These are phyloP conservation scores for Oncorhynchus masou DNA, from an alignment of 2,113 vertebrate genomes.

Conservation along the genomic window DNA sequence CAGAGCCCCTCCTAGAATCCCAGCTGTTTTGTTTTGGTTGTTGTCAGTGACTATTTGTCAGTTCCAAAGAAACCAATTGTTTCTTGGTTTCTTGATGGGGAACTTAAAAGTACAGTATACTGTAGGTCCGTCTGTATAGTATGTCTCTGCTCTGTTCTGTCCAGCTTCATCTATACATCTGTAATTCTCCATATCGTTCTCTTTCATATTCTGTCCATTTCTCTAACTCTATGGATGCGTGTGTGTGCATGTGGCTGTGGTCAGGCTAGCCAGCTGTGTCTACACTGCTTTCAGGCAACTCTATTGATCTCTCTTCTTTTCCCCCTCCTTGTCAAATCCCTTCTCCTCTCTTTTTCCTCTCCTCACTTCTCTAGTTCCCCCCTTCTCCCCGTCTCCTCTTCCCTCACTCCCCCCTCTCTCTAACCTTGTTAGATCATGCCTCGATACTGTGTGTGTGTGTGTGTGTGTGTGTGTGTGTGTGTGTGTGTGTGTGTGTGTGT, in stretches of 20 bases:
- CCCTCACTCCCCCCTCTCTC: slow-evolving; percentile 22
- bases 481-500: not conserved
- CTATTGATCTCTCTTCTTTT: slow-evolving; percentile 1
- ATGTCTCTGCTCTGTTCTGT: not conserved
- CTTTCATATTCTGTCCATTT: not conserved
- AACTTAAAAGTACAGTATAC: too few species aligned
- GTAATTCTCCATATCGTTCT: too few species aligned
- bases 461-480: not conserved
- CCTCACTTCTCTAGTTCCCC: too few species aligned
- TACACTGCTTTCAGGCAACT: not conserved
- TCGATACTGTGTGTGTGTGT: slow-evolving; percentile 1
- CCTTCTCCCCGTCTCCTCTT: not conserved
- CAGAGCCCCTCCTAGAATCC: too few species aligned
- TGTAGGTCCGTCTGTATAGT: not conserved
- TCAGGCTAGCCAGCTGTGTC: not conserved
- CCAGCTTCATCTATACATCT: not conserved
- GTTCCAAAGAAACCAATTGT: too few species aligned
- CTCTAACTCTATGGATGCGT: not conserved
- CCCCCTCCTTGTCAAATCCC: slow-evolving; percentile 13
- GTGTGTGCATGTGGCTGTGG: not conserved
- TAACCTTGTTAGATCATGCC: slow-evolving; percentile 57
- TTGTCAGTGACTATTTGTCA: too few species aligned
- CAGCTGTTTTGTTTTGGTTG: too few species aligned
- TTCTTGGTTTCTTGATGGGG: too few species aligned
- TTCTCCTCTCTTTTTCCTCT: not conserved